A percentile compares a stretch with the other conserved stretches of the same genome.
These are phyloP conservation scores for Cygnus atratus DNA, from an alignment of 2,113 vertebrate genomes.

Conservation along the genomic window DNA sequence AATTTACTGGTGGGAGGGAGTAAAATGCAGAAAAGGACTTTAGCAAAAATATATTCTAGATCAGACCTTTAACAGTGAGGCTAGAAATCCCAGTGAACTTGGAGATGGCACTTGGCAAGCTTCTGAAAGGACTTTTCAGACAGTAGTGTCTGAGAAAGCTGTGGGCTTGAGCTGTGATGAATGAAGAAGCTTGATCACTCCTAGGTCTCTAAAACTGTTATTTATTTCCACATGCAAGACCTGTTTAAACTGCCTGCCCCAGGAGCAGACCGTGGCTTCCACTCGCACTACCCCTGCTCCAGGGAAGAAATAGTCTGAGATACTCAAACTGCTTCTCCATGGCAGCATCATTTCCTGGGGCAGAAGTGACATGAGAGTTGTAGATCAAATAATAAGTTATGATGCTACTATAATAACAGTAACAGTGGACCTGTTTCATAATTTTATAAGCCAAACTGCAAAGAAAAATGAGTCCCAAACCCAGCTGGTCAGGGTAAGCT, in stretches of 20 bases:
- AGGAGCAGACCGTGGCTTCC: background rate
- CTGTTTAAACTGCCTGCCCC: background rate
- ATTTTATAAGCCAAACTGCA: background rate
- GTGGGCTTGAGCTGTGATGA: background rate
- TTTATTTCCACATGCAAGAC: background rate
- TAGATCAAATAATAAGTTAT: background rate
- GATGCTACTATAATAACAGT: background rate
- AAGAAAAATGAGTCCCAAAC: background rate
- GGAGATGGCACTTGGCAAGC: background rate
- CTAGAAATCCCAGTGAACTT: background rate
- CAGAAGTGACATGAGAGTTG: background rate
- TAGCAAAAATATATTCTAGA: background rate
- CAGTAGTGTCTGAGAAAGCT: background rate
- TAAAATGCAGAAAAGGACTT: background rate
- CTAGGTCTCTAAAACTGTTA: background rate
- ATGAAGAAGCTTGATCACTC: background rate
- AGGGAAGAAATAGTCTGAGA: background rate
- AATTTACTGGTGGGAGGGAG: background rate
- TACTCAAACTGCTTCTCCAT: background rate
- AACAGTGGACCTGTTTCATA: background rate
- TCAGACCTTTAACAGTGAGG: background rate
- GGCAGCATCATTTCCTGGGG: background rate
- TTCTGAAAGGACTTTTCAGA: background rate
- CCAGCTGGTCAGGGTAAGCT: background rate
- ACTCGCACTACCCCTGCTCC: background rate